These are phyloP conservation scores for Sapajus apella DNA, from an alignment of 2,113 vertebrate species.

Conservation along the genomic window DNA sequence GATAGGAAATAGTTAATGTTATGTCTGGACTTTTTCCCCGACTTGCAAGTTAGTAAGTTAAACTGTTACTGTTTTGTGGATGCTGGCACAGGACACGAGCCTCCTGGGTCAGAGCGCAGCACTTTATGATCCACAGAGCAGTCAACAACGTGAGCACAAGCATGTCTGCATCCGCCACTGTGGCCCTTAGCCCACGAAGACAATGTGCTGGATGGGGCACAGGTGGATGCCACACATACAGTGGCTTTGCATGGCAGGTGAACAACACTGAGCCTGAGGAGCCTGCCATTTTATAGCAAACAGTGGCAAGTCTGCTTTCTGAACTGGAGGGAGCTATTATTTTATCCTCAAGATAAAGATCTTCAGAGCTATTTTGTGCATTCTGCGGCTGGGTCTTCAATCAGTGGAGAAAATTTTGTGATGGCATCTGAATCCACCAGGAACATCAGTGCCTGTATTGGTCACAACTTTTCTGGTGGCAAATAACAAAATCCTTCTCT, in stretches of 20 bases:
- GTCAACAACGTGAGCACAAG: neutral
- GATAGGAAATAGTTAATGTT: neutral
- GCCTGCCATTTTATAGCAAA: neutral
- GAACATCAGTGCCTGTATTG: neutral
- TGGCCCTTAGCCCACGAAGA: neutral
- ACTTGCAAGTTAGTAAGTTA: neutral
- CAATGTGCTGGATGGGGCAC: no score
- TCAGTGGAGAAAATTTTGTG: neutral
- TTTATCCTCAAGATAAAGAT: neutral
- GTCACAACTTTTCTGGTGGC: neutral
- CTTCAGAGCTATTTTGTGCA: neutral
- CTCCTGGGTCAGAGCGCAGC: neutral
- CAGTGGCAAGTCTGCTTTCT: neutral
- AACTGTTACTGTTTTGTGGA: neutral
- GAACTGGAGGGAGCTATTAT: neutral
- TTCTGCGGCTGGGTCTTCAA: neutral
- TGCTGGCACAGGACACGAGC: neutral
- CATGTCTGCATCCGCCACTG: neutral
- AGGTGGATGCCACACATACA: no score
- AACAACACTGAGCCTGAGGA: neutral
- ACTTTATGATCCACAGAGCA: neutral
- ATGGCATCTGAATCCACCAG: no score
- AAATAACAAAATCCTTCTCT: neutral
- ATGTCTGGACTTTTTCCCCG: neutral
- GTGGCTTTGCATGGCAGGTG: neutral